Evolutionary conservation across 2,888 invertebrate genomes (phyloP).

Genomic region (Pollenia amentaria): DNA sequence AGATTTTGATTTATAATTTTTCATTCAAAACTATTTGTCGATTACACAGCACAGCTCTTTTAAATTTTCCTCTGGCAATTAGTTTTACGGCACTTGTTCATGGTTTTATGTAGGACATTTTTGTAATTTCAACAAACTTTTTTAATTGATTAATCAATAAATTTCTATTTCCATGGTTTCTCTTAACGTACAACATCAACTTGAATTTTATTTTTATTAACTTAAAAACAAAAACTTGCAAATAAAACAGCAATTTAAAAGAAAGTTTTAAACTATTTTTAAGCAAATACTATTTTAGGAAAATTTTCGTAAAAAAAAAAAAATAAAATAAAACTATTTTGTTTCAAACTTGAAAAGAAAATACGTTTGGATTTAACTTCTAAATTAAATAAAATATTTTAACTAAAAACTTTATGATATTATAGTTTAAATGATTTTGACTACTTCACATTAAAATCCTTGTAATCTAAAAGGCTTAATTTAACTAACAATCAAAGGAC

Average conservation of each 20-base stretch:
- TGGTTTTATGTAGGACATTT: not conserved
- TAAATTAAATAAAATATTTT: slow-evolving; percentile 20
- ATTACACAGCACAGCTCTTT: too few relatives aligned
- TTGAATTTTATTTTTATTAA: not conserved
- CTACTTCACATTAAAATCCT: slow-evolving; percentile 1
- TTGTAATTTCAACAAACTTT: slow-evolving; percentile 15
- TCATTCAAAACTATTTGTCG: too few relatives aligned
- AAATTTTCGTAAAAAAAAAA: too few relatives aligned
- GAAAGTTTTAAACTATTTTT: not conserved
- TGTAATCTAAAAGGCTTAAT: slow-evolving; percentile 4
- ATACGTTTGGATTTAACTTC: not conserved
- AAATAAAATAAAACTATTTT: not conserved
- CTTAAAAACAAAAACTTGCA: not conserved
- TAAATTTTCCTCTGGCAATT: too few relatives aligned
- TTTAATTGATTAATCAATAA: slow-evolving; percentile 30
- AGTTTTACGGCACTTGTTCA: too few relatives aligned
- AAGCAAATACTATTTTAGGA: too few relatives aligned
- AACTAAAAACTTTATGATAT: not conserved
- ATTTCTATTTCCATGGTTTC: slow-evolving; percentile 38
- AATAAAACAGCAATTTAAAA: not conserved
- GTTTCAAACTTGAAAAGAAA: not conserved
- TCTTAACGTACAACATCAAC: not conserved
- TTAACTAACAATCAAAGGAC: slow-evolving; percentile 1
- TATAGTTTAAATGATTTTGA: not conserved
- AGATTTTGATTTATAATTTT: too few relatives aligned